Conservation (phyloP, 2,888 invertebrate species). For the Amiota communis region DNA sequence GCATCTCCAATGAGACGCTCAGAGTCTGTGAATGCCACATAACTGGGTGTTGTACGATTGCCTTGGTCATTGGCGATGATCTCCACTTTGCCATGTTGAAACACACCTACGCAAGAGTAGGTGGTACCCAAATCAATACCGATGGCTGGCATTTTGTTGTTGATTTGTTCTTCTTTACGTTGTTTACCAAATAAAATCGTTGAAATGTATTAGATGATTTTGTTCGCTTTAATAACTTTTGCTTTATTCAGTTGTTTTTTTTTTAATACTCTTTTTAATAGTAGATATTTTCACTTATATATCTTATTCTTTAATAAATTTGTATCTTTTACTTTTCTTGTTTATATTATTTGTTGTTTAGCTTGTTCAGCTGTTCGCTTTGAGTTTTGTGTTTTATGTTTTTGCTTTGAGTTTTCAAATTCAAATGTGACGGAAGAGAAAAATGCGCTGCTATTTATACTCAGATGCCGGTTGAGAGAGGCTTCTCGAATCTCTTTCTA, state of each 20-base stretch:
- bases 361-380: conserved; percentile 21
- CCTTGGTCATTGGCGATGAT: conserved; percentile 89
- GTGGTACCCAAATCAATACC: conserved; percentile 35
- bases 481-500: conserved; percentile 47
- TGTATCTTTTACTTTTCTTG: background rate
- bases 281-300: no score
- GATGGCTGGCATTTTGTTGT: background rate
- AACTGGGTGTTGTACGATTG: conserved; percentile 67
- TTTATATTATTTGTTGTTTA: background rate
- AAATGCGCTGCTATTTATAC: conserved; percentile 23
- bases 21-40: conserved; percentile 83
- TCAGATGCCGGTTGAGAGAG: conserved; percentile 42
- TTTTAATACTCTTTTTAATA: background rate
- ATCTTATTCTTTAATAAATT: no score
- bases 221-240: background rate
- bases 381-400: conserved; percentile 1
- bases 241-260: conserved; percentile 23
- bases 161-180: background rate
- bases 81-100: conserved; percentile 87
- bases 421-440: conserved; percentile 20
- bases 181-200: no score
- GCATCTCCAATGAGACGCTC: conserved; percentile 78
- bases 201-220: background rate
- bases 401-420: conserved; percentile 10
- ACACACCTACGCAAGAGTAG: conserved; percentile 88